Evolutionary conservation across 2,888 invertebrate species (phyloP).

Genomic region (Aporophyla nigra): DNA sequence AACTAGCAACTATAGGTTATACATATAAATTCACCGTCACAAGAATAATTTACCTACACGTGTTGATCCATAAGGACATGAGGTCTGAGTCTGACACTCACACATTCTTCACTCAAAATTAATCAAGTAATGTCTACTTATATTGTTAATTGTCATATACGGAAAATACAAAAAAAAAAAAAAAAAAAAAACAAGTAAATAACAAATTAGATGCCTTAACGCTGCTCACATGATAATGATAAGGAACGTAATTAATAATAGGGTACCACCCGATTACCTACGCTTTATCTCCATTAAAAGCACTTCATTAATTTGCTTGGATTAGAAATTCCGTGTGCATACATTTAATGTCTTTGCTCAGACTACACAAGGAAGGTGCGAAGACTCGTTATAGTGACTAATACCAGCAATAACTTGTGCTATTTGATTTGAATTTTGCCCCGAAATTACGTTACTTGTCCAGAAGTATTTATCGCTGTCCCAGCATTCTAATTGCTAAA

Average conservation of each 20-base stretch:
- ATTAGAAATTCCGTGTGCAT: constrained; percentile 14
- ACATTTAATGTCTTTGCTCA: too few species aligned
- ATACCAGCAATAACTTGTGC: not conserved
- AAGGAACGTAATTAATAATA: constrained; percentile 15
- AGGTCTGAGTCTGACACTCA: too few species aligned
- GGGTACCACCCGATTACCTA: constrained; percentile 14
- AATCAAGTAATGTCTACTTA: not conserved
- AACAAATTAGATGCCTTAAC: constrained; percentile 6
- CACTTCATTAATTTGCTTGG: constrained; percentile 26
- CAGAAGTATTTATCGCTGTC: constrained; percentile 15
- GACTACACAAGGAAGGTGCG: not conserved
- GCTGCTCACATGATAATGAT: constrained; percentile 12
- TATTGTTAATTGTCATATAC: too few species aligned
- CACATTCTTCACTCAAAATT: not conserved
- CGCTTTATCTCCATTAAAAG: constrained; percentile 24
- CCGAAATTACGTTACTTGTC: not conserved
- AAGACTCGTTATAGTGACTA: constrained; percentile 11
- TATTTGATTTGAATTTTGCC: constrained; percentile 12
- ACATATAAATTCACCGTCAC: not conserved
- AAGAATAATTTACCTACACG: not conserved
- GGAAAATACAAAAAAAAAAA: too few species aligned
- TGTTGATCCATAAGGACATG: not conserved
- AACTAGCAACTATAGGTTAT: not conserved
- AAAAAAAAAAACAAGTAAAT: constrained; percentile 11
- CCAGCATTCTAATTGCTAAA: too few species aligned